These are phyloP conservation scores for Sebastes nivosus DNA, from an alignment of 2,797 vertebrate species.

Conservation along the genomic window DNA sequence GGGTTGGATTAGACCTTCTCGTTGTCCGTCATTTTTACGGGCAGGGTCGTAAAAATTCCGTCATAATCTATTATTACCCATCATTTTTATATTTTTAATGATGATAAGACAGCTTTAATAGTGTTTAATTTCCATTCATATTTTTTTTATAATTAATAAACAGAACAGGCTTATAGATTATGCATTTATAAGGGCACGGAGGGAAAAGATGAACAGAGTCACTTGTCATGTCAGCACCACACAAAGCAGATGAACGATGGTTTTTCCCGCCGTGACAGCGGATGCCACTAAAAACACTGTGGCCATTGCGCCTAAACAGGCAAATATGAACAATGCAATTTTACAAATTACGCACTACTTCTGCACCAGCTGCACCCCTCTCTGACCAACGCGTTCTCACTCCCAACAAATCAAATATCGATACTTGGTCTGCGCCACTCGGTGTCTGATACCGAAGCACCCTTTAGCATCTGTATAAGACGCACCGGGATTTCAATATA, in stretches of 20 bases:
- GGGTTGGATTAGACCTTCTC: neutral
- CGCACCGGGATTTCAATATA: rapidly evolving
- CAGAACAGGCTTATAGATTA: too few species aligned
- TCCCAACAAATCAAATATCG: neutral
- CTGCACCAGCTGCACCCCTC: too few species aligned
- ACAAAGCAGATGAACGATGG: too few species aligned
- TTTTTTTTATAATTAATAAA: too few species aligned
- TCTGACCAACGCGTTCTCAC: neutral
- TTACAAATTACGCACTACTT: neutral
- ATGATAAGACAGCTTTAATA: too few species aligned
- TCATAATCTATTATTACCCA: neutral
- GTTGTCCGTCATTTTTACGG: too few species aligned
- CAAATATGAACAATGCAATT: neutral
- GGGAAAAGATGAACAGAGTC: too few species aligned
- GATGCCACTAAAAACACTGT: neutral
- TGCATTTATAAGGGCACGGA: too few species aligned
- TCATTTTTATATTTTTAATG: neutral
- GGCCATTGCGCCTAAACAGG: neutral
- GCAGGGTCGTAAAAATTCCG: too few species aligned
- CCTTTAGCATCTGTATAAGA: too few species aligned
- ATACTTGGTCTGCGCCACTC: neutral
- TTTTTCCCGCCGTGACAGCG: rapidly evolving
- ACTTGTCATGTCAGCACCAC: rapidly evolving
- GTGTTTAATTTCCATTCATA: too few species aligned
- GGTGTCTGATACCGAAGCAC: too few species aligned